These are phyloP conservation scores for Podiceps cristatus DNA, from an alignment of 2,113 vertebrate genomes.

Conservation along the genomic window DNA sequence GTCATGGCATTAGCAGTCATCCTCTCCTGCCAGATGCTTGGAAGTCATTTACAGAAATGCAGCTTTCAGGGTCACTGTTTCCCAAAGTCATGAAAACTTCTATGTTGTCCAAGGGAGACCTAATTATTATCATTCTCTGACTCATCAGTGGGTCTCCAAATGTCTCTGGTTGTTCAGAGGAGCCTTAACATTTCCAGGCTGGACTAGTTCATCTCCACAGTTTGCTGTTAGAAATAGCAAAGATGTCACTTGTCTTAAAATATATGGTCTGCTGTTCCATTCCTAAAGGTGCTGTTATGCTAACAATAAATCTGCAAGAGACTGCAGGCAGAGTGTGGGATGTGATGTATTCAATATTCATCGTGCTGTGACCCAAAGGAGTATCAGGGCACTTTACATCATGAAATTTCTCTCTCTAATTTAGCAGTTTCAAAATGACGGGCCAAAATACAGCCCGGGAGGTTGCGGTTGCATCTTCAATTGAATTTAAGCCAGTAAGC, in stretches of 20 bases:
- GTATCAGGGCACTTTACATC: slow-evolving; percentile 13
- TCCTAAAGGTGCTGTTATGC: slow-evolving; percentile 67
- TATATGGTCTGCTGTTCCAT: slow-evolving; percentile 37
- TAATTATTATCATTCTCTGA: not conserved
- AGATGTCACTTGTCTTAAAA: slow-evolving; percentile 69
- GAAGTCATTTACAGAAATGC: not conserved
- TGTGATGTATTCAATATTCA: slow-evolving; percentile 59
- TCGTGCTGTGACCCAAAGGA: slow-evolving; percentile 53
- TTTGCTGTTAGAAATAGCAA: slow-evolving; percentile 57
- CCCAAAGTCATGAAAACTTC: not conserved
- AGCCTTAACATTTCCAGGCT: slow-evolving; percentile 28
- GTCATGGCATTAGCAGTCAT: not conserved
- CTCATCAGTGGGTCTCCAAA: not conserved
- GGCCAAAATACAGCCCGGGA: not conserved
- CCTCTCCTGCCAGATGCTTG: not conserved
- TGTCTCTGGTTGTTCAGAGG: slow-evolving; percentile 19
- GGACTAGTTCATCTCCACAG: slow-evolving; percentile 23
- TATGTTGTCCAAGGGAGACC: not conserved
- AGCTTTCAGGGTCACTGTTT: not conserved
- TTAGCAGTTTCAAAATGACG: not conserved
- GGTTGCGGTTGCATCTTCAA: not conserved
- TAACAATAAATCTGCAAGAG: slow-evolving; percentile 61
- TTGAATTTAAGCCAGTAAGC: not conserved
- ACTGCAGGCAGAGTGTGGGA: slow-evolving; percentile 24
- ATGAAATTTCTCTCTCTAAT: slow-evolving; percentile 27